Evolutionary conservation across 2,888 invertebrate species (phyloP).

Genomic region (Tinea semifulvella): DNA sequence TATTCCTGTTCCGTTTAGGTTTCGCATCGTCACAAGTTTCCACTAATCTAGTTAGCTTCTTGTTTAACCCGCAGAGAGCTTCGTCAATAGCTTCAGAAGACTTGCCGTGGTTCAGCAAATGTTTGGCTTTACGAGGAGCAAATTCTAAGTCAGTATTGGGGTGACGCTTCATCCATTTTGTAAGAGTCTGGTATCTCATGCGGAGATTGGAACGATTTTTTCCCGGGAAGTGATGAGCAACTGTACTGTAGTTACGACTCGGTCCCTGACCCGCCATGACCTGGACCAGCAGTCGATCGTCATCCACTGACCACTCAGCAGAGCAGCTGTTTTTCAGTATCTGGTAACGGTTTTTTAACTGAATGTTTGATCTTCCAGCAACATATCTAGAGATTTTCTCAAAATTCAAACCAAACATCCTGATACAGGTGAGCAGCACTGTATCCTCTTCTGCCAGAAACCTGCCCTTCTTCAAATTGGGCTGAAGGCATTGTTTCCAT

Average conservation of each 20-base stretch:
- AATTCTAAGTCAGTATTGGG: constrained; percentile 40
- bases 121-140: constrained; percentile 46
- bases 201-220: constrained; percentile 68
- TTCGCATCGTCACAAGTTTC: too few species aligned
- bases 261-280: constrained; percentile 58
- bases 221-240: constrained; percentile 59
- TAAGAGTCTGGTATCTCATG: constrained; percentile 65
- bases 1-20: too few species aligned
- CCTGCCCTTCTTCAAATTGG: constrained; percentile 63
- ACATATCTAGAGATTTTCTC: constrained; percentile 66
- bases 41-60: constrained; percentile 27
- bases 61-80: constrained; percentile 43
- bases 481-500: constrained; percentile 42
- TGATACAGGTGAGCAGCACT: constrained; percentile 67
- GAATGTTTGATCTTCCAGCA: constrained; percentile 68
- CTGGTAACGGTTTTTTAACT: constrained; percentile 68
- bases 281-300: constrained; percentile 68
- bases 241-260: constrained; percentile 37
- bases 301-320: constrained; percentile 67
- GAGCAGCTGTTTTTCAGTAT: constrained; percentile 52
- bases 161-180: constrained; percentile 55
- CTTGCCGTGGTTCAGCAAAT: constrained; percentile 35
- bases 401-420: constrained; percentile 70
- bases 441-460: constrained; percentile 75
- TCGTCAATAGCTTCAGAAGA: constrained; percentile 33